Evolutionary conservation across 2,888 invertebrate species (phyloP), one percentile per base, ranked within the genome.

Genomic region (Nysson spinosus): DNA sequence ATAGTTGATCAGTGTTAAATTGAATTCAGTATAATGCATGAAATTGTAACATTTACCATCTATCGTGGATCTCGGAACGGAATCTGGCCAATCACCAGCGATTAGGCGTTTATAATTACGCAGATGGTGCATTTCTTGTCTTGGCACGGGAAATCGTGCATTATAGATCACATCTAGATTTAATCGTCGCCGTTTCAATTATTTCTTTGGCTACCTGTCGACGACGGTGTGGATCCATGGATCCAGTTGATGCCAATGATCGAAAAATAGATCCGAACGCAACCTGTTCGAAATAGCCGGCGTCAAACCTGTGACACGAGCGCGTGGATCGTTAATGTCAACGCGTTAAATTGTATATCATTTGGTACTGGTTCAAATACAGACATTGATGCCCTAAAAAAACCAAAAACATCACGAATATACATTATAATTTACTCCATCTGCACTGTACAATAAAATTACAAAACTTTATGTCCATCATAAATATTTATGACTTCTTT

Each of bases 251-350:
- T 73, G 77, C 77, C 77, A 77, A 78, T 67, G 66, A 71, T 75
- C 77, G 61, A 73, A 75, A 77, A 77, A 77, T 77, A 77, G 77
- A 75, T 37, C 64, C 46, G 30, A 66, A 57, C 77, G 63, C 76
- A 76, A 76, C 76, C 76, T 76, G 76, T 77, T 77, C 64, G 77
- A 78, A 77, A 77, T 77, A 78, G 67, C 62, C 58, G 51, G 39
- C 47, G 40, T 44, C 56, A 77, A 69, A 76, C 69, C 65, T 72
- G 58, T 69, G 68, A 76, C 65, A 65, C 47, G 12, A 37, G n/a
- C 11, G 49, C 19, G 55, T 32, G 46, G 4, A 42, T 28, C 20
- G 54, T 56, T 58, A 58, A 60, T 46, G 64, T 60, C 60, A 56
- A 14, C 26, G 26, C 47, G 42, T 34, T 4, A 26, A 42, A 35